Evolutionary conservation across 2,888 invertebrate genomes (phyloP).

Genomic region (Melieria omissa): DNA sequence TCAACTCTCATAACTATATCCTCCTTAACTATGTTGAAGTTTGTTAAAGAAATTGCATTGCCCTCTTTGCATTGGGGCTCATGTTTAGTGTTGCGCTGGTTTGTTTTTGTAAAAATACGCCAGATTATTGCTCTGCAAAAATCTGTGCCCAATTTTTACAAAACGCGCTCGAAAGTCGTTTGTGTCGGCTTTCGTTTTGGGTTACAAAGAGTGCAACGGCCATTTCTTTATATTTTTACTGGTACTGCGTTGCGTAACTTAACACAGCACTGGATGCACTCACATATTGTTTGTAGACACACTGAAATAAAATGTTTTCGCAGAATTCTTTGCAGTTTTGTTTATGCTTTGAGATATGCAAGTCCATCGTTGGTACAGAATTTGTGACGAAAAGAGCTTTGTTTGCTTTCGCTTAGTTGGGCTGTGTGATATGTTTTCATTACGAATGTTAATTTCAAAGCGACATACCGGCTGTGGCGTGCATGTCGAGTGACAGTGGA

Average conservation of each 20-base stretch:
- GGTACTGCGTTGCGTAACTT: no score
- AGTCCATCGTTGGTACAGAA: slow-evolving; percentile 46
- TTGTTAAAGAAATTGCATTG: slow-evolving; percentile 21
- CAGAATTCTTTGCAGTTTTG: no score
- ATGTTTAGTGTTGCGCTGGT: not conserved
- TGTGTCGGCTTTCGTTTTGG: not conserved
- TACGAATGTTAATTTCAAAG: not conserved
- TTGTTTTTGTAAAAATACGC: slow-evolving; percentile 11
- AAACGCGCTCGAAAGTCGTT: not conserved
- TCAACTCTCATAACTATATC: not conserved
- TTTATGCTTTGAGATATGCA: slow-evolving; percentile 45
- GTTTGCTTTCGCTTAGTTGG: slow-evolving; percentile 23
- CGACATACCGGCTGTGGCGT: no score
- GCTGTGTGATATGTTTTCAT: slow-evolving; percentile 38
- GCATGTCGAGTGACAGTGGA: no score
- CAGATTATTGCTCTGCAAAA: slow-evolving; percentile 8
- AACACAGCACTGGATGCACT: no score
- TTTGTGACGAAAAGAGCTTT: slow-evolving; percentile 32
- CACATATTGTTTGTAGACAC: no score
- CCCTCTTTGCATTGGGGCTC: slow-evolving; percentile 29
- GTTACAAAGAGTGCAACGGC: not conserved
- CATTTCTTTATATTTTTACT: slow-evolving; percentile 10
- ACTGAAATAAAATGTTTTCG: no score
- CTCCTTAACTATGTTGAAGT: not conserved
- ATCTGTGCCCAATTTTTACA: not conserved